These are phyloP conservation scores for Bucorvus abyssinicus DNA, from an alignment of 2,797 vertebrate genomes.

Conservation along the genomic window DNA sequence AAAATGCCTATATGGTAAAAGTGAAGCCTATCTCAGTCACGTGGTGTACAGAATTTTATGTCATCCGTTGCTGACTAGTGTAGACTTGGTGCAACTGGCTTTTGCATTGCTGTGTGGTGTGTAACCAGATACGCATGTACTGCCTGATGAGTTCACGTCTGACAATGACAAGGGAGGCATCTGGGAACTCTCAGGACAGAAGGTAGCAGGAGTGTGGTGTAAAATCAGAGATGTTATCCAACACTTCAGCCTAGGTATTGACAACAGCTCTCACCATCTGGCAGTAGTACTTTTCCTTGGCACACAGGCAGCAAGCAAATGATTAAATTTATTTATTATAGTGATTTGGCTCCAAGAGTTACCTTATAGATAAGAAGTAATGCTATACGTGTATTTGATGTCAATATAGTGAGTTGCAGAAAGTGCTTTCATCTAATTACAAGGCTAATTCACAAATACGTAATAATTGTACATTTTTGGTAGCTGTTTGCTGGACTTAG, in stretches of 20 bases:
- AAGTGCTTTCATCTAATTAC: not conserved
- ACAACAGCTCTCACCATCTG: not conserved
- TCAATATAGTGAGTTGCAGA: not conserved
- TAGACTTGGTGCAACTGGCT: not conserved
- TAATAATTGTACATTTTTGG: not conserved
- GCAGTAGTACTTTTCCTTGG: not conserved
- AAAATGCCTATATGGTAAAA: not conserved
- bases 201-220: not conserved
- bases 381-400: not conserved
- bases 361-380: not conserved
- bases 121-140: fast-evolving
- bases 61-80: fast-evolving
- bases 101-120: not conserved
- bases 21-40: not conserved
- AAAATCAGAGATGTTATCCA: not conserved
- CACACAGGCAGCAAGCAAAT: not conserved
- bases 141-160: not conserved
- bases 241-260: not conserved
- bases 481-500: not conserved
- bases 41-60: not conserved
- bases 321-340: not conserved
- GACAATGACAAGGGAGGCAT: not conserved
- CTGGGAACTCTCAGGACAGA: not conserved
- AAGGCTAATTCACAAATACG: not conserved
- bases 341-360: not conserved